phyloP scores from a whole-genome alignment of 2,888 invertebrate genomes.

The Crepidodera aurea region DNA sequence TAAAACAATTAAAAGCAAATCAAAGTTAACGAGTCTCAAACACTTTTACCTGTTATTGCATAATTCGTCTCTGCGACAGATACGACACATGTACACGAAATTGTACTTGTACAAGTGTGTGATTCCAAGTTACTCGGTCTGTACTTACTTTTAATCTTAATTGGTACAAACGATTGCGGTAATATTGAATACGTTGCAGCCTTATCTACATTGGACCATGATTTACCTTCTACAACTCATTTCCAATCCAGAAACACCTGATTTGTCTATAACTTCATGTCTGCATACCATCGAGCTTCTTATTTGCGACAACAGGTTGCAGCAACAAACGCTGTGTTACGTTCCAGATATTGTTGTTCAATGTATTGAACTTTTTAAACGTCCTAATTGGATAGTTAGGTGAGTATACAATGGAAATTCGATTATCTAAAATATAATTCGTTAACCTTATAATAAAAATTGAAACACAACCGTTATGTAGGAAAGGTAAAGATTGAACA shows the following conservation, averaged over 20 bases:
- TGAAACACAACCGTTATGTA: not conserved
- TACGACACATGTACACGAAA: too few relatives aligned
- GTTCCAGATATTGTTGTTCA: slow-evolving; percentile 41
- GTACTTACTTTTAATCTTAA: slow-evolving; percentile 7
- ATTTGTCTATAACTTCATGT: slow-evolving; percentile 43
- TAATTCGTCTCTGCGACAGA: too few relatives aligned
- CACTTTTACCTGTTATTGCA: too few relatives aligned
- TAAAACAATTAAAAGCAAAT: too few relatives aligned
- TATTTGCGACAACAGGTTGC: slow-evolving; percentile 46
- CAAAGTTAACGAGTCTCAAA: too few relatives aligned
- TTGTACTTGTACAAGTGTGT: too few relatives aligned
- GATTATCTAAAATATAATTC: too few relatives aligned
- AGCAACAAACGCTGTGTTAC: slow-evolving; percentile 43
- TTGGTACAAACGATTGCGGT: not conserved
- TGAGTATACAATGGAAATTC: slow-evolving; percentile 29
- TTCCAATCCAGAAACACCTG: slow-evolving; percentile 33
- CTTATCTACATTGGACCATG: slow-evolving; percentile 42
- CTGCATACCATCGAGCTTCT: slow-evolving; percentile 48
- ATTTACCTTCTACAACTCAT: slow-evolving; percentile 41
- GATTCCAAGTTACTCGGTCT: too few relatives aligned
- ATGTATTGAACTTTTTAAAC: slow-evolving; percentile 44
- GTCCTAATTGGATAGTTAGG: slow-evolving; percentile 47
- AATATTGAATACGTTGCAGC: slow-evolving; percentile 34
- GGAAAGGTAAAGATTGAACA: too few relatives aligned
- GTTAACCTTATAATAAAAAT: too few relatives aligned